Conservation (phyloP, 2,113 vertebrate genomes). For the Phainopepla nitens region DNA sequence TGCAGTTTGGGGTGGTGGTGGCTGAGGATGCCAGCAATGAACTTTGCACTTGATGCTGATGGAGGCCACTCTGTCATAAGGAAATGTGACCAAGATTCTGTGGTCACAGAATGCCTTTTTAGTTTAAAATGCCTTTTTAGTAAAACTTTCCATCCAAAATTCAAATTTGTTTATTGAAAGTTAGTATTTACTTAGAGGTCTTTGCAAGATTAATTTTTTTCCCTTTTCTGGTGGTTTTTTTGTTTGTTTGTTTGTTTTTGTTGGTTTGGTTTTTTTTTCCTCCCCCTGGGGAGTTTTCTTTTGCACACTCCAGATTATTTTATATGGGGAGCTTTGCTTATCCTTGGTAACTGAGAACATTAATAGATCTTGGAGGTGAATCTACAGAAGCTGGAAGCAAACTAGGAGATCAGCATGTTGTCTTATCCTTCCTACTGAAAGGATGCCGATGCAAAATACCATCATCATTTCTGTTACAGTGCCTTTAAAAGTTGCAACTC, state of each 20-base stretch:
- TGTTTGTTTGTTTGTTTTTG: too few relatives aligned
- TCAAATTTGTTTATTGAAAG: background rate
- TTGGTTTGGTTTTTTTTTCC: too few relatives aligned
- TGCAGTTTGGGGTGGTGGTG: background rate
- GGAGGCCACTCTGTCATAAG: background rate
- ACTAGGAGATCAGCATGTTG: background rate
- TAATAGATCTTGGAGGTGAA: background rate
- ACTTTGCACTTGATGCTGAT: background rate
- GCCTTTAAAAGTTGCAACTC: background rate
- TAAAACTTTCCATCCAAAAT: background rate
- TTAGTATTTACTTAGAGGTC: background rate
- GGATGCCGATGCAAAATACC: background rate
- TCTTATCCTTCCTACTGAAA: background rate
- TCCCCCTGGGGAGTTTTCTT: background rate
- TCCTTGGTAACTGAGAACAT: background rate
- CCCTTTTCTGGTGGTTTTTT: too few relatives aligned
- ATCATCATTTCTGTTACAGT: background rate
- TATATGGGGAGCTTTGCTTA: background rate
- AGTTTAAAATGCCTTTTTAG: background rate
- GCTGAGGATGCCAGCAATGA: fast-evolving
- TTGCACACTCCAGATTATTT: background rate
- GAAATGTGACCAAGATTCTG: background rate
- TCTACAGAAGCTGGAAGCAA: background rate
- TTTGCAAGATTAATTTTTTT: background rate
- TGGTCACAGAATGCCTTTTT: background rate